Base-by-base conservation (phyloP, 2,888 invertebrate species). In the Rhabditoides inermis region DNA sequence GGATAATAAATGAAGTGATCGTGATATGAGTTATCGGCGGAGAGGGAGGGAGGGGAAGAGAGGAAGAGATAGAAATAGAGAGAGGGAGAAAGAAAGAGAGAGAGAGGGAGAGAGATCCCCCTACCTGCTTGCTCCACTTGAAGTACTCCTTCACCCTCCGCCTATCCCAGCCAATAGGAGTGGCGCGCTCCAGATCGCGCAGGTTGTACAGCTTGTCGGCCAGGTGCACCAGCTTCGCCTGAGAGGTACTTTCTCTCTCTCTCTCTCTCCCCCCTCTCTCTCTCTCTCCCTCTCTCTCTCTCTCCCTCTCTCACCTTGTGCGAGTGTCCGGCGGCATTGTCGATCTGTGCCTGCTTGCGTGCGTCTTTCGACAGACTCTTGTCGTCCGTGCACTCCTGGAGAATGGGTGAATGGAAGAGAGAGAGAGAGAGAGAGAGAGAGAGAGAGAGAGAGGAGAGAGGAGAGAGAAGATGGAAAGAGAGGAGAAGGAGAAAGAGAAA, bases 151-250 rank as follows among this genome's bases (percentile, higher is more conserved):
- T 67, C 10, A 68, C 68, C 15, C 68, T 45, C 20, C 60, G 53
- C 35, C 57, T 56, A 25, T 63, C 67, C 73, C 73, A 73, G 23
- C 73, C 73, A 37, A 65, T 45, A 30, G 73, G 73, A 15, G 65
- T 78, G 1, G 77, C 77, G 22, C 79, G 77, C 27, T 83, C 79
- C 41, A 88, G 75, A 78, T 88, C 88, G 45, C 86, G 77, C 15
- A 88, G 78, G 78, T 88, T 88, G 75, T 88, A 85, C 58, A 88
- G 79, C 76, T 88, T 88, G 78, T 88, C 88, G 0, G 87, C 88
- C 61, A 88, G 77, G 76, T 85, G 86, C 0, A 88, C 85, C 25
- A 87, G 78, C 73, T 87, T 87, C 0, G 87, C 87, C 73, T 83
- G 79, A 12, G n/a, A n/a, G 27, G 7, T 10, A 2, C 4, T 27